A percentile compares a stretch with the other conserved stretches of the same genome.
phyloP scores from a whole-genome alignment of 2,888 invertebrate genomes.

The Xestia ashworthii region DNA sequence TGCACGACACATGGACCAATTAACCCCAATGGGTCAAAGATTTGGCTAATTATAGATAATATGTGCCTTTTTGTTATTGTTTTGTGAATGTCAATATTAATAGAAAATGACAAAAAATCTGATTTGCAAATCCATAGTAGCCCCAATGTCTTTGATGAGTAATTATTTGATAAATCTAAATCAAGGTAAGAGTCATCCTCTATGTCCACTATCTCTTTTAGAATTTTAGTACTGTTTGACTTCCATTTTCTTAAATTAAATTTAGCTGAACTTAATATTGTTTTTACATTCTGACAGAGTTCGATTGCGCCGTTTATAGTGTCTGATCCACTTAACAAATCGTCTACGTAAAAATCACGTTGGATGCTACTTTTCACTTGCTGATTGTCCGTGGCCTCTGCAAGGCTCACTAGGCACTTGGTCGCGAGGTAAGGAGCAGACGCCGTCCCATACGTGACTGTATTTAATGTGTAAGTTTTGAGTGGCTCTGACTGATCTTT shows the following conservation, averaged over 20 bases:
- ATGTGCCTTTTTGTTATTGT: constrained; percentile 13
- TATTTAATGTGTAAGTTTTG: not conserved
- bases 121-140: not conserved
- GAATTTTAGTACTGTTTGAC: not conserved
- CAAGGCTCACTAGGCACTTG: too few species aligned
- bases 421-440: too few species aligned
- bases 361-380: not conserved
- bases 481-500: not conserved
- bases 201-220: not conserved
- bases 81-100: not conserved
- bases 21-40: not conserved
- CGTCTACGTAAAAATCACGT: constrained; percentile 25
- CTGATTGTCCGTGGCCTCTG: not conserved
- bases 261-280: not conserved
- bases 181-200: not conserved
- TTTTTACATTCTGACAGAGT: not conserved
- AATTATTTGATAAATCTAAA: not conserved
- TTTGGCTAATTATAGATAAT: not conserved
- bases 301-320: not conserved
- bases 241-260: too few species aligned
- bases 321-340: not conserved
- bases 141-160: not conserved
- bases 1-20: constrained; percentile 1
- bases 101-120: too few species aligned
- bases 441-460: too few species aligned